Conservation (phyloP, 1,140 invertebrate species). For the Archegozetes longisetosus region DNA sequence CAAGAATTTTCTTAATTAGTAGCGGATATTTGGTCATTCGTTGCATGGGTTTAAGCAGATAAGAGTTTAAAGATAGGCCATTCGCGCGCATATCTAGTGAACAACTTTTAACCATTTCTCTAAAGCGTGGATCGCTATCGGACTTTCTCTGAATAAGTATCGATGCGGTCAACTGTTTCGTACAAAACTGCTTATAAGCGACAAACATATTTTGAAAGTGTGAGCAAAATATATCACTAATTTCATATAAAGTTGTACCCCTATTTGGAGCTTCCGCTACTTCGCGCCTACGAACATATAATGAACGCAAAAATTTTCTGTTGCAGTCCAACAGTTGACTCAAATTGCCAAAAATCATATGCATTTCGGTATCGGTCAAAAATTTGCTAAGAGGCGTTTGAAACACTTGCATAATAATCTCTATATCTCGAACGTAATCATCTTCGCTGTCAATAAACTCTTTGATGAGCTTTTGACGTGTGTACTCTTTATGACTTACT, state of each 20-base stretch:
- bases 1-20: constrained; percentile 59
- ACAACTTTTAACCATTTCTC: constrained; percentile 28
- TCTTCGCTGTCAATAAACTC: background rate
- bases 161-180: constrained; percentile 55
- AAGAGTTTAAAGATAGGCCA: constrained; percentile 61
- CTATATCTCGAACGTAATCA: background rate
- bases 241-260: no score
- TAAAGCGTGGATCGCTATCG: constrained; percentile 37
- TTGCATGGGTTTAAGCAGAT: constrained; percentile 72
- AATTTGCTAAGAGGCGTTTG: background rate
- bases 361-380: no score
- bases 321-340: no score
- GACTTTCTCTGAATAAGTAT: constrained; percentile 48
- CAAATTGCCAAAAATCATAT: no score
- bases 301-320: no score
- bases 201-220: background rate
- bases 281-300: no score
- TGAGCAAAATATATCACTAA: background rate
- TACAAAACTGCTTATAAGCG: constrained; percentile 63
- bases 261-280: no score
- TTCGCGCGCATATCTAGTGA: constrained; percentile 39
- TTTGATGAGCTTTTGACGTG: background rate
- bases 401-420: background rate
- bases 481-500: background rate
- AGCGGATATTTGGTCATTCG: constrained; percentile 70